Evolutionary conservation across 1,140 invertebrate species (phyloP), one percentile per base, ranked within the genome.

Genomic region (Drosophila sproati): DNA sequence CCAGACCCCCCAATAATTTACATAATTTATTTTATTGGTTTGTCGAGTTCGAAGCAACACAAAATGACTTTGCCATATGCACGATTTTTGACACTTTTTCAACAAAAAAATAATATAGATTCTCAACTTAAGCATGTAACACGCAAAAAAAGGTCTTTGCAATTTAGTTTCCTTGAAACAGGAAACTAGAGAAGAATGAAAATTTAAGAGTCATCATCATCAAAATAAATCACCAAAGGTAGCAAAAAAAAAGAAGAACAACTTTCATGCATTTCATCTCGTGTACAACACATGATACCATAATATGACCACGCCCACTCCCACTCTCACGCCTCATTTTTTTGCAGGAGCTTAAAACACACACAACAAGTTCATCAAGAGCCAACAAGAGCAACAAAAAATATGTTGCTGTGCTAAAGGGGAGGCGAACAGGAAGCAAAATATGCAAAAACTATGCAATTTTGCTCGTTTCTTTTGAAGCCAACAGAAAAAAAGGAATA

Each of bases 341-440:
- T 39, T 28, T 28, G 34, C 39, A 8, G 35, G 29, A n/a, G 31
- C 47, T 41, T 3, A 48, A 41, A 67, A 57, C 68, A 39, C 64
- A 60, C 64, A 73, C 71, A 69, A 69, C 71, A 73, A 73, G 71
- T 64, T 73, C 71, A 73, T 73, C 56, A 69, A 73, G 47, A 73
- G 43, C 37, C 39, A 48, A 29, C 20, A 20, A 64, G 28, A 64
- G 50, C 48, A n/a, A 41, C 37, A 51, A 39, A 52, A 64, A 48
- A 67, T 12, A 63, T 60, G 55, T 73, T 52, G 41, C 51, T 56
- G n/a, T n/a, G 10, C 20, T 43, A 28, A 39, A 20, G 41, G 34
- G 41, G 29, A 55, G 48, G 28, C 10, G 5, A 32, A 41, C 20
- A 51, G 39, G 35, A 50, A 31, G 60, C n/a, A 37, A 43, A 70